Conservation (phyloP, 2,113 vertebrate genomes). For the Phrynosoma platyrhinos region DNA sequence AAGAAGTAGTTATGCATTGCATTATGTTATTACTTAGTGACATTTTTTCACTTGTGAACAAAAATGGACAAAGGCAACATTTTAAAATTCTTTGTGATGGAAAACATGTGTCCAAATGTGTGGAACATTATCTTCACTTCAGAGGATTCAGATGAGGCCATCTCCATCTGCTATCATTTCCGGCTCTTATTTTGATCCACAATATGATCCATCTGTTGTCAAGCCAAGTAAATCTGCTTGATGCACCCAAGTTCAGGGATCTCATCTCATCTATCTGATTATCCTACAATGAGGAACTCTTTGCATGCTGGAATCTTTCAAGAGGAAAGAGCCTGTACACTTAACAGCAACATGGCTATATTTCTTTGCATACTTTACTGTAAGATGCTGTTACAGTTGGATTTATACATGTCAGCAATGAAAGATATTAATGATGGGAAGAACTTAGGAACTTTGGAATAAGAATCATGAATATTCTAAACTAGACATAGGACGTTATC, state of each 20-base stretch:
- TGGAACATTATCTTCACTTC: not conserved
- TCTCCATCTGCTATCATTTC: not conserved
- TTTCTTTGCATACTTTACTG: not conserved
- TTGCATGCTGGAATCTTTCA: not conserved
- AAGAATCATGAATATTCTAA: no score
- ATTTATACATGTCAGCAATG: no score
- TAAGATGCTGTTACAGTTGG: not conserved
- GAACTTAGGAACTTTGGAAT: no score
- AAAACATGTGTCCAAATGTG: not conserved
- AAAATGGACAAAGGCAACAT: not conserved
- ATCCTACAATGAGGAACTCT: not conserved
- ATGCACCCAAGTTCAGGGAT: not conserved
- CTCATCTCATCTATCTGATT: not conserved
- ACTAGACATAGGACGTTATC: no score
- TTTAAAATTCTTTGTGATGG: not conserved
- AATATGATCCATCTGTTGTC: not conserved
- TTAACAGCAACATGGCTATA: not conserved
- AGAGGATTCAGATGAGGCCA: not conserved
- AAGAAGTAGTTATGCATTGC: not conserved
- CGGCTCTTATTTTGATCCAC: not conserved
- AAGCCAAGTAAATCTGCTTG: not conserved
- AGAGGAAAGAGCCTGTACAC: not conserved
- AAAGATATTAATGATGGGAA: not conserved
- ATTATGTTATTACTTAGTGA: not conserved
- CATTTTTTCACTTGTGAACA: not conserved